Evolutionary conservation across 2,113 vertebrate genomes (phyloP).

Genomic region (Thymallus thymallus): DNA sequence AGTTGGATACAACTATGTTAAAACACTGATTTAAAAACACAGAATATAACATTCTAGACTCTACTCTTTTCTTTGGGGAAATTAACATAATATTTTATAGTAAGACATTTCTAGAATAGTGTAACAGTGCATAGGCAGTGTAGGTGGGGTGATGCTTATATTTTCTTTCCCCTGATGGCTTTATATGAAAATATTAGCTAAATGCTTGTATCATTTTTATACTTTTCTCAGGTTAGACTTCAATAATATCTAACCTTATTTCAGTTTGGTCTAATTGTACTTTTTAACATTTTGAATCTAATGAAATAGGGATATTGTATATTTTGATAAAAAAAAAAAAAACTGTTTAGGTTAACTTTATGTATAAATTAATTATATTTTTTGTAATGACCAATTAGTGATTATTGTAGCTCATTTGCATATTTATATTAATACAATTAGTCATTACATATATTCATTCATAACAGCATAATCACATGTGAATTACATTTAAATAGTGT

Average conservation of each 20-base stretch:
- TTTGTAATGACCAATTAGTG: background rate
- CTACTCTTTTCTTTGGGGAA: background rate
- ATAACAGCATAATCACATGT: constrained; percentile 24
- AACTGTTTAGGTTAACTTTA: background rate
- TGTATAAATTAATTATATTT: background rate
- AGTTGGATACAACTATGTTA: background rate
- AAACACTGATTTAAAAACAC: background rate
- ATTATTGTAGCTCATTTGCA: constrained; percentile 20
- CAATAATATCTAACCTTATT: background rate
- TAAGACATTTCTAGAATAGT: background rate
- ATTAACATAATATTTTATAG: background rate
- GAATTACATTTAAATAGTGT: constrained; percentile 14
- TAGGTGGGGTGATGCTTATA: too few relatives aligned
- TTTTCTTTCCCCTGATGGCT: too few relatives aligned
- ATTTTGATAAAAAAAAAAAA: background rate
- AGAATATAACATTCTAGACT: background rate
- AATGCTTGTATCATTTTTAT: background rate
- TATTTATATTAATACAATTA: constrained; percentile 13
- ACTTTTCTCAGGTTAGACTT: background rate
- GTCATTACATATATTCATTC: constrained; percentile 16
- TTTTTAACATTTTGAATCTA: background rate
- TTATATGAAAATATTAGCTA: too few relatives aligned
- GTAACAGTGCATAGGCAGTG: background rate
- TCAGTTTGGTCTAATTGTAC: background rate
- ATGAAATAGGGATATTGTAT: background rate